Base-by-base conservation (phyloP, 2,113 vertebrate species). In the Chaetodon trifascialis region DNA sequence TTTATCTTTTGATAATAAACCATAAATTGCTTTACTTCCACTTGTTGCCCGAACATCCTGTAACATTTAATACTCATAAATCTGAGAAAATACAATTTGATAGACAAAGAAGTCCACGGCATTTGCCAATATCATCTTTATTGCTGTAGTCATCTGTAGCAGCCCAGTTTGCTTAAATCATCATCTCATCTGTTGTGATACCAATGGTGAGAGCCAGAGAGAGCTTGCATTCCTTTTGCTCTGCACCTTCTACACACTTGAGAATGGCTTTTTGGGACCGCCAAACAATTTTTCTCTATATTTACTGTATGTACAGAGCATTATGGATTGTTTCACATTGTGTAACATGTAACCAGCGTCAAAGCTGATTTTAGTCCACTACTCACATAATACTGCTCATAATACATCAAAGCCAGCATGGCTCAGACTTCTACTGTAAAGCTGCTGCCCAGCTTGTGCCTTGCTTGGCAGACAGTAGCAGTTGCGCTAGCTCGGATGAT, bases 401-500 rank as follows among this genome's bases (percentile, higher is more conserved):
- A 70, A 54, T 58, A 49, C 16, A 65, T 5, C 38, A 54, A 63
- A 52, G 5, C 15, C 55, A 14, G 23, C 47, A 11, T 16, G 4
- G 21, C 25, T 55, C 25, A 11, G 62, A 15, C 42, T 66, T 49
- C 23, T 7, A 8, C 42, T 42, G 21, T 38, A 40, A 40, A 67
- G 71, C 69, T 55, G 46, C 36, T 46, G 36, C 72, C 80, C 80
- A 55, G 49, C 38, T 76, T 55, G 54, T 40, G 46, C 63, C 64
- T 75, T 42, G 9, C 15, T 47, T 73, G 59, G 25, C 56, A 52
- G 56, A 11, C 30, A 51, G n/a, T 46, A 30, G 30, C 30, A 30
- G 30, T 30, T 30, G 30, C 30, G 4, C 36, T 52, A 36, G 36
- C 58, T 55, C 17, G 9, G 12, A 70, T 55, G 49, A 71, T 79